Evolutionary conservation across 2,113 vertebrate species (phyloP).

Genomic region (Phyllostomus discolor): DNA sequence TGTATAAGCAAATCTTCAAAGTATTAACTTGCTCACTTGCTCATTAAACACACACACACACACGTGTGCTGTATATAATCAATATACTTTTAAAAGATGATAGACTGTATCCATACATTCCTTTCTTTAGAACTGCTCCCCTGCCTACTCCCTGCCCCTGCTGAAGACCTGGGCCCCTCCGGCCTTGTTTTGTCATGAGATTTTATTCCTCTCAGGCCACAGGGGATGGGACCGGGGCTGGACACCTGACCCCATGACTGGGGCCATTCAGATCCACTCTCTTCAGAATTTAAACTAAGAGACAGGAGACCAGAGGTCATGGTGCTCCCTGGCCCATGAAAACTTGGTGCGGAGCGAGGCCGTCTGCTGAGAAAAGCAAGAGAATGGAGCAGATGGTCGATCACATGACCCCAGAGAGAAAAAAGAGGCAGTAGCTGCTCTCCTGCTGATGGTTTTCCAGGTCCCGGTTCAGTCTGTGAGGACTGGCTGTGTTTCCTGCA

Average conservation of each 20-base stretch:
- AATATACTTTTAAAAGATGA: neutral
- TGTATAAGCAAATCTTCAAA: slow-evolving; percentile 3
- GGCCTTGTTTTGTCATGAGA: neutral
- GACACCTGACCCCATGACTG: slow-evolving; percentile 37
- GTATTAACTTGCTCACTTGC: neutral
- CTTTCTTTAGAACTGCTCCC: neutral
- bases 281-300: slow-evolving; percentile 46
- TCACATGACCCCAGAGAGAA: slow-evolving; percentile 66
- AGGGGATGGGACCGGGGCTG: neutral
- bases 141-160: neutral
- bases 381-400: slow-evolving; percentile 68
- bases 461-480: slow-evolving; percentile 46
- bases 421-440: slow-evolving; percentile 56
- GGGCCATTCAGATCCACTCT: slow-evolving; percentile 17
- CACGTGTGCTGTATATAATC: neutral
- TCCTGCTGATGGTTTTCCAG: slow-evolving; percentile 49
- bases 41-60: neutral
- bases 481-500: slow-evolving; percentile 49
- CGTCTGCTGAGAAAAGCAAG: slow-evolving; percentile 52
- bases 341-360: slow-evolving; percentile 49
- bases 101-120: neutral
- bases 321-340: slow-evolving; percentile 61
- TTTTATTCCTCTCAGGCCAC: neutral
- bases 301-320: slow-evolving; percentile 50
- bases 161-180: neutral